Evolutionary conservation across 2,797 vertebrate species (phyloP), one percentile per base, ranked within the genome.

Genomic region (Oryzias sinensis): DNA sequence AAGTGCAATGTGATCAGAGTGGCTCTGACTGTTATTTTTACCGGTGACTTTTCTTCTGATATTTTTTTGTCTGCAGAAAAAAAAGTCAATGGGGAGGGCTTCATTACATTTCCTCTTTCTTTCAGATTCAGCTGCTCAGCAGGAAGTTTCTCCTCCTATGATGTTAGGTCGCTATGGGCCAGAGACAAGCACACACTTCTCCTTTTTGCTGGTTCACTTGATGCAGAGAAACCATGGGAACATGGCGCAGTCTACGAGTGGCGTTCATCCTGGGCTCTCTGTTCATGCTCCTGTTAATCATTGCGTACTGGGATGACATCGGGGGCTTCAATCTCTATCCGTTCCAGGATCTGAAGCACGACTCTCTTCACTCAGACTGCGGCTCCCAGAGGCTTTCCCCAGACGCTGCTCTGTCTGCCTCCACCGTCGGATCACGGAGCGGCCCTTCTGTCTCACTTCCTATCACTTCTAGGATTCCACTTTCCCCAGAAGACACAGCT

Each of bases 241-340:
- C 87, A 65, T 89, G 93, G 1, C 91, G 90, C 4, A 85, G 91
- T 18, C 87, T 96, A 49, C 93, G 91, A 65, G 88, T 94, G 60
- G 93, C 93, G 56, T 93, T 96, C 81, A 80, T 91, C 44, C 76
- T 95, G 68, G 93, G 94, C 1, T 95, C 94, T 9, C 71, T 93
- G 49, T 90, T 95, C 52, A 94, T 93, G 92, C 89, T 95, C 69
- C 87, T 97, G 54, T 80, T 96, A 47, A 96, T 97, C 68, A 96
- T 97, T 0, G 87, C 93, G 7, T 97, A 97, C 73, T 97, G 95
- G 95, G 95, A 96, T 75, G 93, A 93, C 0, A 92, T 95, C 5
- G 92, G 94, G 14, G 91, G 92, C 0, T 89, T 86, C 48, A 84
- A 41, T 54, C 67, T 84, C 51, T 74, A 85, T 54, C 80, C 80